Evolutionary conservation across 2,888 invertebrate genomes (phyloP).

Genomic region (Rhamnusium bicolor): DNA sequence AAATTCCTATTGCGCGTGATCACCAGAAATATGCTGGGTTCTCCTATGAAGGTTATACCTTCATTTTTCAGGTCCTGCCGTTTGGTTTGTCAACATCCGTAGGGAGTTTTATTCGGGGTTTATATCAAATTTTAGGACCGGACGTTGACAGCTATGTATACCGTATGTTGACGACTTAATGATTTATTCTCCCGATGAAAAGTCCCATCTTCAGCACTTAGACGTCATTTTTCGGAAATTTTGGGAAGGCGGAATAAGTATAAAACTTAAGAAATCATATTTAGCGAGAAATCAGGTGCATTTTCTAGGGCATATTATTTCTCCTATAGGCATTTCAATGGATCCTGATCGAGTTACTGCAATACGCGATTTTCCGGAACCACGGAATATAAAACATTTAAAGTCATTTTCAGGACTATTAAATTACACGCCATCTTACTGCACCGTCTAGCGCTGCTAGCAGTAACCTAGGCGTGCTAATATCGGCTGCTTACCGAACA

Average conservation of each 20-base stretch:
- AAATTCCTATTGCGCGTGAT: neutral
- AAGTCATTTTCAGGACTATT: constrained; percentile 16
- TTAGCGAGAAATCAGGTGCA: constrained; percentile 36
- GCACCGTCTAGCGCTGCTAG: too few species aligned
- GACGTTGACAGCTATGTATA: neutral
- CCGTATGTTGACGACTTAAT: constrained; percentile 29
- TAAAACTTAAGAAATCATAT: constrained; percentile 44
- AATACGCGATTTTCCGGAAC: constrained; percentile 23
- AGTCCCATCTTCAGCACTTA: constrained; percentile 36
- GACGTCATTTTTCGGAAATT: constrained; percentile 35
- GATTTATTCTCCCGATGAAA: constrained; percentile 17
- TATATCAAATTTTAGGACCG: constrained; percentile 20
- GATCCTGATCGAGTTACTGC: constrained; percentile 1
- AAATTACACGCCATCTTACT: too few species aligned
- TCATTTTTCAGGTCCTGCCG: too few species aligned
- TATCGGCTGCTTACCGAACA: too few species aligned
- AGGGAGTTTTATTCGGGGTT: neutral
- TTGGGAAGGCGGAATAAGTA: neutral
- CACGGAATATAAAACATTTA: constrained; percentile 16
- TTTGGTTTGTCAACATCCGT: too few species aligned
- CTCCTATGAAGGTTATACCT: too few species aligned
- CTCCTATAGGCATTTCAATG: constrained; percentile 16
- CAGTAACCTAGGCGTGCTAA: too few species aligned
- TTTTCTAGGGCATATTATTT: constrained; percentile 35
- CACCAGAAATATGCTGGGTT: too few species aligned